Base-by-base conservation (phyloP, 2,113 vertebrate species). In the Nanorana parkeri region DNA sequence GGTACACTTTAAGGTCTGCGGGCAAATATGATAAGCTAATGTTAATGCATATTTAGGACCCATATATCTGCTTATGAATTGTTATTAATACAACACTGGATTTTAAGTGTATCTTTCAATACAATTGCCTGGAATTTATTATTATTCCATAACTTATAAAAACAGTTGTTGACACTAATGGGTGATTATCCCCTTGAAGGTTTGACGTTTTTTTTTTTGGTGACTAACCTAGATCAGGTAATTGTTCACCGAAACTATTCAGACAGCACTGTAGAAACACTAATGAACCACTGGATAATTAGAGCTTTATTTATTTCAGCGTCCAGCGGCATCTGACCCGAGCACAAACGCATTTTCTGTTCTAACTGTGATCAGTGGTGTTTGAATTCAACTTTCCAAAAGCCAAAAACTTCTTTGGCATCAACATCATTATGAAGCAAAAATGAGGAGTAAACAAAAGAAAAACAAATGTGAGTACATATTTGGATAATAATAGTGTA, bases 261-360 rank as follows among this genome's bases (percentile, higher is more conserved):
- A 63, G 60, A 24, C 21, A 26, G 60, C 60, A 63, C 21, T 63
- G 60, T 63, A 63, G 60, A 21, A 63, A 63, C 21, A 24, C 60
- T 63, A 63, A 63, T 63, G 60, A 63, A 63, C 60, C 13, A 11
- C 21, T 24, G 26, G 23, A 63, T 63, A 63, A 63, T 63, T 63
- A 24, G 60, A 63, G 60, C 21, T 5, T 24, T 63, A 21, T 24
- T 63, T 21, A 63, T 63, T 21, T 24, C 21, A 15, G 60, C 1
- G 60, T 63, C 60, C 60, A 63, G 24, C 15, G 20, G 23, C 24
- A 21, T 63, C 60, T 63, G 24, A 63, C 21, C 21, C 26, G 21
- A 3, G 2, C 60, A 63, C 23, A 63, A 63, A 63, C 26, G 60
- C 23, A 16, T 63, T 63, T 63, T 26, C 23, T 26, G n/a, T 63